Evolutionary conservation across 2,888 invertebrate species (phyloP), one percentile per base, ranked within the genome.

Genomic region (Teleogryllus oceanicus): DNA sequence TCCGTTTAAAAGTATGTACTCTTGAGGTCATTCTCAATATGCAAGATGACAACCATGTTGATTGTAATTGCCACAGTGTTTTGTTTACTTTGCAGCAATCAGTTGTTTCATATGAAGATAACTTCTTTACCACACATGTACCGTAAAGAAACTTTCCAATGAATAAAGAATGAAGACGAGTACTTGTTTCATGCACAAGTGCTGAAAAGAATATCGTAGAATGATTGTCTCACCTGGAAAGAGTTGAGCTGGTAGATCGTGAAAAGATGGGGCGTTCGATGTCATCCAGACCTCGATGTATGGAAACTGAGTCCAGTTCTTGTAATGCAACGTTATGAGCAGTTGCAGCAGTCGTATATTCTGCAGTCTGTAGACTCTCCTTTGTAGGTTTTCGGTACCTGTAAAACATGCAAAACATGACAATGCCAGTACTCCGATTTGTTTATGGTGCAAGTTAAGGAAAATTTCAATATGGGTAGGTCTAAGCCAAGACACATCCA

Each of bases 221-320:
- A 5, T 0, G 8, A 37, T 37, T 8, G 37, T 37, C 86, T 81
- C 87, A 89, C 88, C 89, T 90, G 83, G 90, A 89, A 77, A 91
- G 84, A 20, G 90, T 88, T 76, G 90, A 90, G 80, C 87, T 89
- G 75, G 87, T 88, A 78, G 89, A 89, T 77, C 88, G 87, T 80
- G 86, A 87, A 82, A 88, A 87, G 78, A 87, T 87, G 51, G 89
- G 87, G 75, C 87, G 84, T 49, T 90, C 90, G 80, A 91, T 88
- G 84, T 94, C 94, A 84, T 96, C 96, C 21, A 95, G 87, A 0
- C 96, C 96, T 13, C 95, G 89, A 85, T 96, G 95, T 18, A 96
- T 91, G 0, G 94, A 94, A 74, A 96, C 91, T 0, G 91, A 88
- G 85, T 94, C 94, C 76, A 91, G 83, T 51, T 90, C 90, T 75